Base-by-base conservation (phyloP, 2,113 vertebrate species). In the Vulpes vulpes region DNA sequence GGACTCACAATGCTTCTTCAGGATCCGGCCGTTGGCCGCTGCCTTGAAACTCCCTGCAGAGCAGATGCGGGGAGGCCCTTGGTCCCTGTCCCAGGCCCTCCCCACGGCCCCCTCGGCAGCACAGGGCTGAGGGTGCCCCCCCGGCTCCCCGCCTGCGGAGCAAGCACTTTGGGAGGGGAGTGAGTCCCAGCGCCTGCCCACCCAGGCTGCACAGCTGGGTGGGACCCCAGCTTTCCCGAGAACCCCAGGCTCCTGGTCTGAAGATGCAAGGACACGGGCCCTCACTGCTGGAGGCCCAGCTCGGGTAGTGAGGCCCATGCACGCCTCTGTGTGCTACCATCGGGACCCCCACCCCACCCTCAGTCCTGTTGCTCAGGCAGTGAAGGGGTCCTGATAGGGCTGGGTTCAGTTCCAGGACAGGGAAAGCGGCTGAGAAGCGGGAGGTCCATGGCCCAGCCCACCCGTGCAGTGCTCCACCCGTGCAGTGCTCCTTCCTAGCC, bases 1-100 rank as follows among this genome's bases (percentile, higher is more conserved):
- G 0, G 99, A 99, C 57, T 99, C 99, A 97, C 99, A 99, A 98
- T 99, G 99, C 98, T 99, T 99, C 98, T 99, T 99, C 98, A 99
- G 98, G 97, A 99, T 99, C 43, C 99, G 99, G 27, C 99, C 99
- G 0, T 99, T 99, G 74, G 99, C 99, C 0, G 99, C 99, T 0
- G 99, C 99, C 98, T 99, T 99, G 98, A 99, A 99, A 95, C 99
- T 99, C 95, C 99, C 99, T 99, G 98, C 38, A 53, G 96, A 73
- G 97, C 88, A 60, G 57, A 53, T 0, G 5, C 51, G 17, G 51
- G 25, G n/a, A 32, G 55, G 20, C 11, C 55, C 49, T 92, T 7
- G 67, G 89, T 91, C 53, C 25, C 57, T 5, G 1, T 83, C 11
- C 0, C 0, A 0, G 25, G 43, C 11, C 27, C 16, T 32, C 25